Percentiles rank a stretch among this genome's conserved stretches.
phyloP scores from a whole-genome alignment of 2,113 vertebrate genomes.

The Cricetomys ansorgei region DNA sequence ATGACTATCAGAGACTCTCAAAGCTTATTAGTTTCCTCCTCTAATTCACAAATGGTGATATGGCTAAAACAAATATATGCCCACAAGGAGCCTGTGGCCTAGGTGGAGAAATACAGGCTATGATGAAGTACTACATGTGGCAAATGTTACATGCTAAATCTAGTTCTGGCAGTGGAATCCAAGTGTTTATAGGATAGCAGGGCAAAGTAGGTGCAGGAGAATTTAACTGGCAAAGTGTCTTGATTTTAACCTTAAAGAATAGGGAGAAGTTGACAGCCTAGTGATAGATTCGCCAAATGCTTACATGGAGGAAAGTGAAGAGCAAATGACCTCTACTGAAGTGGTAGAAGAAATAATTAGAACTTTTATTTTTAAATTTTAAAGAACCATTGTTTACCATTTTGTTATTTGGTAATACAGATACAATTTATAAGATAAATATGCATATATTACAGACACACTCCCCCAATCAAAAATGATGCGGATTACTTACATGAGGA shows the following conservation, averaged over 20 bases:
- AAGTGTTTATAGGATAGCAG: neutral
- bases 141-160: neutral
- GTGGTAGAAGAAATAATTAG: neutral
- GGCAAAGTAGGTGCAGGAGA: neutral
- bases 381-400: neutral
- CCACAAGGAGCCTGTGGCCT: neutral
- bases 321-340: neutral
- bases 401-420: neutral
- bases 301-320: neutral
- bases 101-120: neutral
- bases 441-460: neutral
- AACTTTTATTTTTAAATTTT: neutral
- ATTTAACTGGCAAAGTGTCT: neutral
- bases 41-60: neutral
- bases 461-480: neutral
- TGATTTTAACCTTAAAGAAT: neutral
- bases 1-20: neutral
- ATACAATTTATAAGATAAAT: slow-evolving; percentile 11
- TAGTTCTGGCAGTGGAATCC: neutral
- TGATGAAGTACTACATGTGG: neutral
- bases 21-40: neutral
- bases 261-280: neutral
- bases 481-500: neutral
- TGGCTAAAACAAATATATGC: neutral
- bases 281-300: neutral